Base-by-base conservation (phyloP, 2,888 invertebrate species). In the Drosophila paramelanica region DNA sequence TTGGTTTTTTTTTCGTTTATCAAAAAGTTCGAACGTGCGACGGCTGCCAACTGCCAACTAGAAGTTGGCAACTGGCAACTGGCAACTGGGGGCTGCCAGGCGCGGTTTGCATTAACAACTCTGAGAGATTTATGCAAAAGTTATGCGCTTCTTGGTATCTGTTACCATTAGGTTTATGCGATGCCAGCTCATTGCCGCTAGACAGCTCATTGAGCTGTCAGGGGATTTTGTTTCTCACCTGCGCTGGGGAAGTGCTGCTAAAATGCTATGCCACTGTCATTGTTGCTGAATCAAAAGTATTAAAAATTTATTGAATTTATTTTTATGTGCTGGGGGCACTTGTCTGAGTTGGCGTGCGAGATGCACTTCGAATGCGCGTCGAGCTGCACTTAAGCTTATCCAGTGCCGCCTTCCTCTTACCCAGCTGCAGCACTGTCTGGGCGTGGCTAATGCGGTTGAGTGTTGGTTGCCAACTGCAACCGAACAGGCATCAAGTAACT, bases 301-400 rank as follows among this genome's bases (percentile, higher is more conserved):
- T 83, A 87, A 83, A 83, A 71, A 83, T 83, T 67, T 81, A 83
- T 83, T 73, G 87, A 84, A 87, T 83, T 84, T 87, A 84, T 83
- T 84, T 83, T 72, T 74, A 68, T 73, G 61, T 50, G 38, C 46
- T 43, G 46, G 51, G 10, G 10, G 33, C 41, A 17, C n/a, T 61
- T 45, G 43, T 65, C 65, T 51, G 49, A 59, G 47, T 45, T 74
- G 74, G 60, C 38, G 50, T 41, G 41, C 57, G 27, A 71, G 70
- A 51, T 47, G 33, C 68, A 58, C 58, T 50, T 59, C 31, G 70
- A 73, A 51, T 49, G 33, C 70, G 60, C 62, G 56, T 64, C 43
- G 69, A 59, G 56, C 33, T 79, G 87, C 87, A 83, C 87, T 83
- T 83, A 84, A 83, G 84, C 79, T 79, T 75, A 79, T 64, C 64